phyloP scores from a whole-genome alignment of 2,888 invertebrate species.

The Hirtodrosophila duncani region DNA sequence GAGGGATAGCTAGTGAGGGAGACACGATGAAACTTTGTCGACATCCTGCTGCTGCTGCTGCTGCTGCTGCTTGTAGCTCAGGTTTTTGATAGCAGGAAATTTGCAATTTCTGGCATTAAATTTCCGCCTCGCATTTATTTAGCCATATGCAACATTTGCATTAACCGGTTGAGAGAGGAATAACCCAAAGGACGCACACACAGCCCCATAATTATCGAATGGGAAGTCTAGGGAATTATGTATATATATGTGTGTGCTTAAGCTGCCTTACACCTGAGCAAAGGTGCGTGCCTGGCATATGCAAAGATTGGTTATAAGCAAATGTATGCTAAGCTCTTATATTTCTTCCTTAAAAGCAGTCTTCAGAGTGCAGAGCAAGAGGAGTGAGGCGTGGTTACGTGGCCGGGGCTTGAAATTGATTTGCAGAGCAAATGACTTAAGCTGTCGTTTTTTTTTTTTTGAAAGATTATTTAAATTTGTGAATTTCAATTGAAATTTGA shows the following conservation, averaged over 20 bases:
- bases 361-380: background rate
- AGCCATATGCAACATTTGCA: conserved; percentile 27
- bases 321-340: conserved; percentile 25
- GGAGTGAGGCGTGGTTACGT: background rate
- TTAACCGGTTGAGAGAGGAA: conserved; percentile 5
- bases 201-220: conserved; percentile 47
- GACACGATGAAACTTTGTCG: conserved; percentile 2
- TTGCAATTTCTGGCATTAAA: conserved; percentile 67
- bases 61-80: too few relatives aligned
- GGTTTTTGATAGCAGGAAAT: conserved; percentile 63
- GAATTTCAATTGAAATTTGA: conserved; percentile 7
- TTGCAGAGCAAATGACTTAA: conserved; percentile 19
- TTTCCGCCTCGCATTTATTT: conserved; percentile 50
- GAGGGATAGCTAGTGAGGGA: background rate
- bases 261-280: conserved; percentile 4
- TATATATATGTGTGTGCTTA: too few relatives aligned
- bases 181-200: conserved; percentile 14
- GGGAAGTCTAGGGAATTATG: conserved; percentile 36
- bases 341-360: background rate
- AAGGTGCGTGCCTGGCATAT: conserved; percentile 28
- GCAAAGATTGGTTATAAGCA: conserved; percentile 14
- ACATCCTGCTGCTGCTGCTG: background rate
- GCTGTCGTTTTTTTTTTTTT: conserved; percentile 1
- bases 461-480: background rate
- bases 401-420: conserved; percentile 9